A percentile compares a stretch with the other conserved stretches of the same genome.
phyloP scores from a whole-genome alignment of 1,140 invertebrate species.

The Drosophila eugracilis region DNA sequence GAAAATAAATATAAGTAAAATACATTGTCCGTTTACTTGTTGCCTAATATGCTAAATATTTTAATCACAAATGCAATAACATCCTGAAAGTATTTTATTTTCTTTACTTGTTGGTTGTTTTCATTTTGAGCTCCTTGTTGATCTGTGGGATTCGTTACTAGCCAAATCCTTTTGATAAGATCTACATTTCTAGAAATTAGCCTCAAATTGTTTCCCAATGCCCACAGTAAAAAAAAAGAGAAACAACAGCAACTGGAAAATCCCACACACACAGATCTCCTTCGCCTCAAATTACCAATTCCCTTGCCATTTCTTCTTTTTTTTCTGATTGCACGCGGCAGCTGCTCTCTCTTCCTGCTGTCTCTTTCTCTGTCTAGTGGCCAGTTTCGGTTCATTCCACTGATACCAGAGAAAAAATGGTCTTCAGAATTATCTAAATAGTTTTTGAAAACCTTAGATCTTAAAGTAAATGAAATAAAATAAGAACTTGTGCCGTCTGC shows the following conservation, averaged over 20 bases:
- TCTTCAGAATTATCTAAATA: no score
- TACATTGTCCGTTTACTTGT: background rate
- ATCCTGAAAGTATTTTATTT: constrained; percentile 7
- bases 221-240: constrained; percentile 15
- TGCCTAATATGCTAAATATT: background rate
- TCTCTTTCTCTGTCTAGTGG: constrained; percentile 33
- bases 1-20: background rate
- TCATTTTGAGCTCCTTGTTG: constrained; percentile 12
- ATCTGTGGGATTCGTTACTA: constrained; percentile 17
- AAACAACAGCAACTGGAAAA: constrained; percentile 37
- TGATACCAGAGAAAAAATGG: constrained; percentile 3
- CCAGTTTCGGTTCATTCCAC: constrained; percentile 37
- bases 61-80: background rate
- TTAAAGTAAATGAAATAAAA: no score
- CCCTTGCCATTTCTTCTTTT: constrained; percentile 32
- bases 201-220: constrained; percentile 62
- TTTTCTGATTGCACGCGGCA: constrained; percentile 42
- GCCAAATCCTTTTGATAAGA: constrained; percentile 44
- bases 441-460: no score
- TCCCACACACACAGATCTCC: constrained; percentile 40
- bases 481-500: no score
- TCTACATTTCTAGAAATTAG: constrained; percentile 55
- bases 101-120: constrained; percentile 5
- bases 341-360: constrained; percentile 7
- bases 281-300: constrained; percentile 44